These are phyloP conservation scores for Drosophila parabipectinata DNA, from an alignment of 1,140 invertebrate species.

Conservation along the genomic window DNA sequence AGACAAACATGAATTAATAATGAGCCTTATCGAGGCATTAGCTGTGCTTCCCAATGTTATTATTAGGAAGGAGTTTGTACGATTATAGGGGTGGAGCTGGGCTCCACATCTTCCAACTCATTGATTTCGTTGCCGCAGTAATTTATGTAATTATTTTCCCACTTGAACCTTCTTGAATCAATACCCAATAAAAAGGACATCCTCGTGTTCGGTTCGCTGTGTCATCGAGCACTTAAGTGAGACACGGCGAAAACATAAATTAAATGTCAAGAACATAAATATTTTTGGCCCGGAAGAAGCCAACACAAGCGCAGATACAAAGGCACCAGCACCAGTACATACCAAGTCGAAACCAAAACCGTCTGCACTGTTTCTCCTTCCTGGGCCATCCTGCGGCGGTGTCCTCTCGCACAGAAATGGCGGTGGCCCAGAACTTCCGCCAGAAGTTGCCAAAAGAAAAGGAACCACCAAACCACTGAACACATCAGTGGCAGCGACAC, in stretches of 20 bases:
- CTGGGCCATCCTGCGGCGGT: slow-evolving; percentile 9
- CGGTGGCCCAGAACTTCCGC: slow-evolving; percentile 71
- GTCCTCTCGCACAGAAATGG: slow-evolving; percentile 39
- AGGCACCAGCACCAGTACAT: background rate
- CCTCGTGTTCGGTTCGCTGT: slow-evolving; percentile 12
- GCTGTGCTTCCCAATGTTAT: slow-evolving; percentile 5
- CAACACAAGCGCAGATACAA: background rate
- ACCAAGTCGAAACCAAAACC: slow-evolving; percentile 1
- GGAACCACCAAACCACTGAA: slow-evolving; percentile 55
- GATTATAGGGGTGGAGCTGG: background rate
- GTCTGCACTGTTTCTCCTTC: slow-evolving; percentile 25
- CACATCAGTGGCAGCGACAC: slow-evolving; percentile 42
- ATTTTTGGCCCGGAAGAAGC: slow-evolving; percentile 25
- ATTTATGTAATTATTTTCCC: slow-evolving; percentile 1
- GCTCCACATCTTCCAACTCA: background rate
- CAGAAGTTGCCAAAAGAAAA: slow-evolving; percentile 42
- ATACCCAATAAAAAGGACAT: slow-evolving; percentile 11
- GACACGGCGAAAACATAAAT: slow-evolving; percentile 45
- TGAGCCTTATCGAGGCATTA: slow-evolving; percentile 16
- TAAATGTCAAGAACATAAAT: slow-evolving; percentile 52
- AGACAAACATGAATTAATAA: slow-evolving; percentile 31
- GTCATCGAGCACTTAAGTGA: slow-evolving; percentile 43
- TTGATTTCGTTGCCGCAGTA: background rate
- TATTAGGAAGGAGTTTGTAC: background rate
- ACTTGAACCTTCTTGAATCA: background rate